Base-by-base conservation (phyloP, 2,888 invertebrate genomes). In the Drosophila ezoana region DNA sequence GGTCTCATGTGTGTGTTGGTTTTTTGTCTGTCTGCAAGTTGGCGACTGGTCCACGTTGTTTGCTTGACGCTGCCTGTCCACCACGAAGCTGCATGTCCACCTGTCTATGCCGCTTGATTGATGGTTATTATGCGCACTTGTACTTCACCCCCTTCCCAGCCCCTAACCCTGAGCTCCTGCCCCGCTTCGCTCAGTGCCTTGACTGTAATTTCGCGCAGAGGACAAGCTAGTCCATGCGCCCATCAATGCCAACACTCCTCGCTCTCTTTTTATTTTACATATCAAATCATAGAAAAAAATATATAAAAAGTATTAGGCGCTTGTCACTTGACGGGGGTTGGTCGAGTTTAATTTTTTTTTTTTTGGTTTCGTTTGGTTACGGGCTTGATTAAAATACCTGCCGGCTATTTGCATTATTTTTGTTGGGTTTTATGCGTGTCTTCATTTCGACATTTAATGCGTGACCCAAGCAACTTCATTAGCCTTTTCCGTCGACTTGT, bases 41-140 rank as follows among this genome's bases (percentile, higher is more conserved):
- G 80, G 87, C 81, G 78, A 83, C 72, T 87, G 68, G 79, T 68
- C 65, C 69, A 68, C 71, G 76, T 74, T 73, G 79, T 79, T 77
- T 84, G 82, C 70, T 86, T 75, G 76, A 69, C 76, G 74, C 70
- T 75, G 76, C 69, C 67, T 66, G 76, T 74, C 63, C 68, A 68
- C 76, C 68, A 68, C 76, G 76, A 62, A 64, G 48, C 69, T 65
- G 79, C 82, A 77, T 87, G 80, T 79, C 76, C 85, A 90, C 89
- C 88, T 85, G 82, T 86, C 89, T 81, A 82, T 87, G 83, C 76
- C 74, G 85, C 83, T 85, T 90, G 90, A 90, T 90, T 82, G 88
- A 88, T 90, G 87, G 88, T 89, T 88, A 88, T 88, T 88, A 90
- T 89, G 90, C 90, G 79, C 84, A 87, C 89, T 88, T 83, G 83